A percentile compares a stretch with the other conserved stretches of the same genome.
These are phyloP conservation scores for Lethenteron reissneri DNA, from an alignment of 2,113 vertebrate genomes.

Conservation along the genomic window DNA sequence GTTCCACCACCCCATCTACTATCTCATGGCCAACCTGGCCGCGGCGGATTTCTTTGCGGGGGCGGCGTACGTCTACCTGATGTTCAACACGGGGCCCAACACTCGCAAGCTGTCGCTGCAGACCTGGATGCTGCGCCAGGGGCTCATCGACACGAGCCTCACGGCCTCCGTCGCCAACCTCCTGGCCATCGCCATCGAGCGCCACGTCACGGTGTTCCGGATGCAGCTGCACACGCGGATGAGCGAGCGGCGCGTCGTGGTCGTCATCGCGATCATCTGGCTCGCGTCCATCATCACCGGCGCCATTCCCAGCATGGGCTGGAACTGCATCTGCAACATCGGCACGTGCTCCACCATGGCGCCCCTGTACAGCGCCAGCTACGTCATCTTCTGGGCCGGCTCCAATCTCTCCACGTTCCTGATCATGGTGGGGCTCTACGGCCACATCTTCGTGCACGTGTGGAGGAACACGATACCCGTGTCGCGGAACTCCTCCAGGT, in stretches of 20 bases:
- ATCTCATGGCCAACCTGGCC: conserved; percentile 94
- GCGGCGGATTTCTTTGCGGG: conserved; percentile 97
- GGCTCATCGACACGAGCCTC: conserved; percentile 86
- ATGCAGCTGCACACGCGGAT: conserved; percentile 98
- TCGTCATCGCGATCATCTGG: conserved; percentile 96
- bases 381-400: conserved; percentile 90
- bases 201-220: conserved; percentile 90
- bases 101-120: conserved; percentile 73
- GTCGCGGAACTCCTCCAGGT: conserved; percentile 87
- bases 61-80: conserved; percentile 94
- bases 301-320: conserved; percentile 81
- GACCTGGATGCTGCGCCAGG: conserved; percentile 87
- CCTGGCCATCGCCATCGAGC: conserved; percentile 82
- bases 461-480: conserved; percentile 97
- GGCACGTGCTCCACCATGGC: conserved; percentile 85
- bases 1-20: conserved; percentile 99
- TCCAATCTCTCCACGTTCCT: conserved; percentile 95
- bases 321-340: conserved; percentile 92
- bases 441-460: conserved; percentile 95
- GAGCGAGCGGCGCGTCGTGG: conserved; percentile 85
- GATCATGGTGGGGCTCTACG: conserved; percentile 93
- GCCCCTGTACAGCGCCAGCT: conserved; percentile 90
- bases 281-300: conserved; percentile 97
- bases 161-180: conserved; percentile 89
- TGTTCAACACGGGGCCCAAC: conserved; percentile 98